Conservation (phyloP, 2,113 vertebrate species). For the Motacilla alba region DNA sequence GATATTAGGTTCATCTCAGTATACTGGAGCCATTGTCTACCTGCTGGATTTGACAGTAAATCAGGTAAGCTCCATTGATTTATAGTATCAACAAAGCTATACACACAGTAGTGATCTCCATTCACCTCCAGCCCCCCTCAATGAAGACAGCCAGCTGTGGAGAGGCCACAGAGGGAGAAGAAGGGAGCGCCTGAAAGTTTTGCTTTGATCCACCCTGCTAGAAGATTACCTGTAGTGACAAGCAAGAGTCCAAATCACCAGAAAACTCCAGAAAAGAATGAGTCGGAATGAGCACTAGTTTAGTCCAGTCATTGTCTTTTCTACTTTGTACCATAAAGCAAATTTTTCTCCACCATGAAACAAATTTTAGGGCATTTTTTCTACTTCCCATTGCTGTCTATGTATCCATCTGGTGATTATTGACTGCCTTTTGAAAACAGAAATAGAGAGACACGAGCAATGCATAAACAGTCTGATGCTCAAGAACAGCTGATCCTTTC, state of each 20-base stretch:
- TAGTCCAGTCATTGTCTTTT: neutral
- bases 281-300: neutral
- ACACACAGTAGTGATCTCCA: neutral
- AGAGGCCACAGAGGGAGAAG: neutral
- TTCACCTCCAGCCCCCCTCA: neutral
- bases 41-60: neutral
- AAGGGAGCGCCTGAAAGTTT: neutral
- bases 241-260: neutral
- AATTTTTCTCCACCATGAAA: neutral
- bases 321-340: neutral
- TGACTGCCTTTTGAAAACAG: neutral
- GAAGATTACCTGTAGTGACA: neutral
- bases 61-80: neutral
- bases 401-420: neutral
- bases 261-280: neutral
- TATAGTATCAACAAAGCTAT: neutral
- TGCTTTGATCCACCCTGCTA: neutral
- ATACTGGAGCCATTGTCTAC: neutral
- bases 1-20: neutral
- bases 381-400: neutral
- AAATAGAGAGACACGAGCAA: neutral
- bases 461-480: neutral
- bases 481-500: neutral
- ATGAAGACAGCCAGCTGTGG: neutral
- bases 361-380: neutral